Conservation (phyloP, 2,113 vertebrate species). For the Clarias macrocephalus region DNA sequence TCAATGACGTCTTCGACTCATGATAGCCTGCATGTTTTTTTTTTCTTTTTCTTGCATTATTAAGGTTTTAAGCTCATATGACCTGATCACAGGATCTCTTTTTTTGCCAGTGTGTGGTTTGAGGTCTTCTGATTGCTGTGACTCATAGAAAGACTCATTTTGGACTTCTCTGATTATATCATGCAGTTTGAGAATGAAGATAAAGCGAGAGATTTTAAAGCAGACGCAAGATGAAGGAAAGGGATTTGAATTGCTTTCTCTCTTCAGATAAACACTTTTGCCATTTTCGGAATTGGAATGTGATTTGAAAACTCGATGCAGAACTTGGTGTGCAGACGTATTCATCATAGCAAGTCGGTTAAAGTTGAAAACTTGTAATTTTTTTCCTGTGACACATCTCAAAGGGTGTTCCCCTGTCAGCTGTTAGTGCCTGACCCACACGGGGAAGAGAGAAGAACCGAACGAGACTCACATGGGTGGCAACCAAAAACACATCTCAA, state of each 20-base stretch:
- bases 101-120: slow-evolving; percentile 43
- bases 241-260: not conserved
- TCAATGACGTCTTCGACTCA: slow-evolving; percentile 52
- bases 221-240: not conserved
- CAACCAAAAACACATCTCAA: slow-evolving; percentile 45
- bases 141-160: slow-evolving; percentile 7
- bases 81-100: slow-evolving; percentile 68
- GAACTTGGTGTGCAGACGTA: not conserved
- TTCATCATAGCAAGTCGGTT: slow-evolving; percentile 3
- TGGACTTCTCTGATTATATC: not conserved
- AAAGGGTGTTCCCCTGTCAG: slow-evolving; percentile 52
- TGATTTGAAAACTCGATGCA: slow-evolving; percentile 4
- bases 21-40: slow-evolving; percentile 39
- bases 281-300: not conserved
- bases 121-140: slow-evolving; percentile 23
- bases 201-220: not conserved
- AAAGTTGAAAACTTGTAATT: slow-evolving; percentile 20
- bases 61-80: slow-evolving; percentile 50
- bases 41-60: slow-evolving; percentile 33
- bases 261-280: not conserved
- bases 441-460: slow-evolving; percentile 34
- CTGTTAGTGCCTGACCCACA: slow-evolving; percentile 53
- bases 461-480: slow-evolving; percentile 51
- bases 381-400: slow-evolving; percentile 36
- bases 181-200: not conserved